These are phyloP conservation scores for Metalampra italica DNA, from an alignment of 2,888 invertebrate genomes.

Conservation along the genomic window DNA sequence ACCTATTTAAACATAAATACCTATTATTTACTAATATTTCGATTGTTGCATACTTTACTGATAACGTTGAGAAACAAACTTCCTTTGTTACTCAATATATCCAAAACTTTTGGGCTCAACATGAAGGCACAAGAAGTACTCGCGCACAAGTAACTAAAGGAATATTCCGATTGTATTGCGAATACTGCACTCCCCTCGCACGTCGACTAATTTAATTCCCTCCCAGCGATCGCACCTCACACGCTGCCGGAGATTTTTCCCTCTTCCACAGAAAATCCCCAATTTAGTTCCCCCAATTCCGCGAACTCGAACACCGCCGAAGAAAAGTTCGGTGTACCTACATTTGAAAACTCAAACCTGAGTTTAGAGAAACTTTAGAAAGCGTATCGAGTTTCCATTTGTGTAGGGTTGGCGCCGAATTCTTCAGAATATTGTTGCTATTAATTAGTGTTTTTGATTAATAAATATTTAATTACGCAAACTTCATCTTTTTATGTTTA, in stretches of 20 bases:
- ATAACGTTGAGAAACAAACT: no score
- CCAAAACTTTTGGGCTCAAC: no score
- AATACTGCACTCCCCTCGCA: constrained; percentile 19
- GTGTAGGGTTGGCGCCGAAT: constrained; percentile 3
- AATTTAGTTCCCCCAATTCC: constrained; percentile 21
- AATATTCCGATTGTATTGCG: constrained; percentile 30
- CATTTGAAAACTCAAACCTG: constrained; percentile 8
- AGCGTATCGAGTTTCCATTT: constrained; percentile 11
- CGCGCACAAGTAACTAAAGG: constrained; percentile 27
- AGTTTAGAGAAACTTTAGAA: constrained; percentile 6
- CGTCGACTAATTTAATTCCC: constrained; percentile 31
- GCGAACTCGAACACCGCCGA: constrained; percentile 16
- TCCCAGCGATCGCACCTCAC: constrained; percentile 26
- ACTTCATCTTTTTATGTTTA: not conserved
- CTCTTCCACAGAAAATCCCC: constrained; percentile 14
- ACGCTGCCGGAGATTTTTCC: constrained; percentile 25
- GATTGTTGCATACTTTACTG: no score
- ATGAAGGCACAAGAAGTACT: not conserved
- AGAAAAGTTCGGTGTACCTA: constrained; percentile 11
- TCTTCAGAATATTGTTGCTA: not conserved
- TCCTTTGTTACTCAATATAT: no score
- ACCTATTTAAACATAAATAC: no score
- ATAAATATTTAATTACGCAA: no score
- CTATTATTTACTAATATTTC: no score
- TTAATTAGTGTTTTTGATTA: not conserved